phyloP scores from a whole-genome alignment of 2,888 invertebrate species.

The Sabellastarte sp. region DNA sequence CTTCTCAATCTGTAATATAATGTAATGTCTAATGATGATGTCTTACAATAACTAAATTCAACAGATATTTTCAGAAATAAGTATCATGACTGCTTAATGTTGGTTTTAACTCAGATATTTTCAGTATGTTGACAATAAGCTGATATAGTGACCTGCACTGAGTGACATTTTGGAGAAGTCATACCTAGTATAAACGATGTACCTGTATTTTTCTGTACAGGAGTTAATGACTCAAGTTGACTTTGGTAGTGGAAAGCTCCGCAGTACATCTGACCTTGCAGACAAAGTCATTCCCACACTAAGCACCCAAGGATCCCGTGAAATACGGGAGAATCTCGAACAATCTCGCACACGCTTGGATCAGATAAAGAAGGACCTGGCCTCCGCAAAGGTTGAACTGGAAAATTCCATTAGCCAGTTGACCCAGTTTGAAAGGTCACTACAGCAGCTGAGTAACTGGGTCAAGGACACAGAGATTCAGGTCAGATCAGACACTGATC shows the following conservation, averaged over 20 bases:
- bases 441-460: slow-evolving; percentile 78
- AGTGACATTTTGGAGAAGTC: too few relatives aligned
- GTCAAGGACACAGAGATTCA: slow-evolving; percentile 73
- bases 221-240: slow-evolving; percentile 86
- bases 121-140: too few relatives aligned
- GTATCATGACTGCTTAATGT: too few relatives aligned
- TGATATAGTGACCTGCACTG: too few relatives aligned
- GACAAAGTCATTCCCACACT: slow-evolving; percentile 93
- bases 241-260: slow-evolving; percentile 82
- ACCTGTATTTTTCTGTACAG: slow-evolving; percentile 65
- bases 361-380: slow-evolving; percentile 68
- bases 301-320: slow-evolving; percentile 80
- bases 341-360: slow-evolving; percentile 86
- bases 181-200: too few relatives aligned
- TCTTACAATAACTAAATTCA: too few relatives aligned
- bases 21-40: too few relatives aligned
- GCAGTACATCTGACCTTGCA: slow-evolving; percentile 76
- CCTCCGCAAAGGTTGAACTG: slow-evolving; percentile 66
- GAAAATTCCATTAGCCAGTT: slow-evolving; percentile 75
- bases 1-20: too few relatives aligned
- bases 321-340: slow-evolving; percentile 89
- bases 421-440: slow-evolving; percentile 81
- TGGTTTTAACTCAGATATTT: too few relatives aligned
- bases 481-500: slow-evolving; percentile 81
- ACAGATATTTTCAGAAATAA: too few relatives aligned